Base-by-base conservation (phyloP, 2,888 invertebrate species). In the Hyalella azteca region DNA sequence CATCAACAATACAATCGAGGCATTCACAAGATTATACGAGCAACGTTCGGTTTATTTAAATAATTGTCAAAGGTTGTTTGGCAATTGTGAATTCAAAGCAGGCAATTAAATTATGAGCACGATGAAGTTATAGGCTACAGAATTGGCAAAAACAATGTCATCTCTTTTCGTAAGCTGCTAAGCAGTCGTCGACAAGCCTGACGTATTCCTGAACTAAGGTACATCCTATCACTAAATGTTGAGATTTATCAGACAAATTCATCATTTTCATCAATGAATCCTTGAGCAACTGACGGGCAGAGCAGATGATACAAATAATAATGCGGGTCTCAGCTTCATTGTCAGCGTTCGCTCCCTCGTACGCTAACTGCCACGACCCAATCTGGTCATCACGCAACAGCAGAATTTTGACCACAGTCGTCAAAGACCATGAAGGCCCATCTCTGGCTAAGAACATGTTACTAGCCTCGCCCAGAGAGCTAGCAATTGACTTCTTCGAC, bases 341-440 rank as follows among this genome's bases (percentile, higher is more conserved):
- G 9, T 11, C 45, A 11, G 9, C 45, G 15, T 15, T 0, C 7
- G 15, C 32, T 29, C 59, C 59, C 13, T 4, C 32, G 19, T 66
- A 66, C 19, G 36, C 66, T 22, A n/a, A 7, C 66, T 36, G 66
- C 66, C 66, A 66, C 19, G 66, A 36, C 32, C 36, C 66, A 4
- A 66, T 19, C 15, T 66, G 36, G 36, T 32, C 66, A 7, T 66
- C 66, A 75, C 11, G n/a, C 9, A 75, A 26, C 45, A 75, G 36
- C 26, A 75, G 19, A 13, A 75, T 45, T 13, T 19, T 75, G 36
- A 48, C 49, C 19, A 78, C 73, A 39, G 77, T 81, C 66, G 77
- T 80, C 36, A 81, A 32, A 54, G 77, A 78, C 83, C 83, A 83
- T 11, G 81, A 81, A 11, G 82, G 82, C 49, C 82, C 82, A 73